Base-by-base conservation (phyloP, 1,140 invertebrate genomes). In the Lasaia peninsularis region DNA sequence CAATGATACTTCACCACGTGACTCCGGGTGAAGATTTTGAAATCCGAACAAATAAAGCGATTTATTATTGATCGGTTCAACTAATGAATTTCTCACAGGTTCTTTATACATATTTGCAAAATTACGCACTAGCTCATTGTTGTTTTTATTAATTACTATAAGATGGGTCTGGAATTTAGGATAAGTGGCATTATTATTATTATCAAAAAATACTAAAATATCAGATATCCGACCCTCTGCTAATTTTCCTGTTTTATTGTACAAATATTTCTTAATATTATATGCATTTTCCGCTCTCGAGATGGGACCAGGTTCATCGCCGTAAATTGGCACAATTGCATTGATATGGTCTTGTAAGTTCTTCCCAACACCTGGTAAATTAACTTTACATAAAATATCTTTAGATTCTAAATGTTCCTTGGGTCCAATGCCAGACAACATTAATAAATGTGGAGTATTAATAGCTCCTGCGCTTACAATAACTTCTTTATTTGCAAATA, bases 331-430 rank as follows among this genome's bases (percentile, higher is more conserved):
- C 2, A 87, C 54, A 12, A 72, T 73, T 16, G 80, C 58, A 24
- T 52, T 58, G 31, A 60, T 44, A 62, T 94, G 92, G 68, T 93
- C 92, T 66, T 93, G 91, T 1, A 96, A 89, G 80, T 95, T 95
- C 53, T 92, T 74, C 0, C 95, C 95, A 0, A 96, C 94, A 31
- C 92, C 65, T 0, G 92, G 91, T 5, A 93, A 85, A 71, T 95
- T 91, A 24, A 86, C 59, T 11, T 91, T 71, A 0, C 90, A 70
- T 0, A 69, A 33, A 14, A 94, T 91, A n/a, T 84, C 80, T 6
- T 88, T 64, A 28, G 76, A 67, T 60, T 68, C 6, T 12, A 88
- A 66, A 59, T 88, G 73, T 20, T 71, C 48, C 75, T 79, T 64
- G 67, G 78, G 71, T 68, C 90, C 79, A 55, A 89, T 58, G 63